Conservation (phyloP, 2,797 vertebrate genomes). For the Furcifer pardalis region DNA sequence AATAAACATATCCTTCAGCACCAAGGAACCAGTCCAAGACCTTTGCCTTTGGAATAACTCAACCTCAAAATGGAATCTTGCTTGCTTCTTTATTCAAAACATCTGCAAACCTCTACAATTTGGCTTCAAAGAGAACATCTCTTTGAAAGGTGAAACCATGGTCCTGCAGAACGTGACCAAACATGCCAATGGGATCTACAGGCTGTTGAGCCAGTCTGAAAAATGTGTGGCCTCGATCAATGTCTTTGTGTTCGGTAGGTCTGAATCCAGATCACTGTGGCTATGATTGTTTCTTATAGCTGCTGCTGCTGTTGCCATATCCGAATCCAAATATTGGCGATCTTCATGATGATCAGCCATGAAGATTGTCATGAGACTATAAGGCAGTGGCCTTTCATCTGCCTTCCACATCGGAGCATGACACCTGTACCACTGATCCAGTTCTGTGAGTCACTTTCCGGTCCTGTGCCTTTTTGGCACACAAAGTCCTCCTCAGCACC, state of each 20-base stretch:
- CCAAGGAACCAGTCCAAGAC: fast-evolving
- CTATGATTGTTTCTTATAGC: not conserved
- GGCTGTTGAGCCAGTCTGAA: not conserved
- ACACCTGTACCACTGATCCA: too few relatives aligned
- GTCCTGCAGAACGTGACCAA: not conserved
- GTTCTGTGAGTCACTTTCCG: too few relatives aligned
- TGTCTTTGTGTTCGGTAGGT: not conserved
- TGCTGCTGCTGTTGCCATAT: too few relatives aligned
- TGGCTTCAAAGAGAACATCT: not conserved
- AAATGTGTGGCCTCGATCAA: not conserved
- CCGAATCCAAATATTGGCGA: too few relatives aligned
- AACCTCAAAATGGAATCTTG: fast-evolving
- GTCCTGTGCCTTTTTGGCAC: too few relatives aligned
- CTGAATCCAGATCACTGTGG: not conserved
- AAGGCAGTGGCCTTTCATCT: too few relatives aligned
- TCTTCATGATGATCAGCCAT: too few relatives aligned
- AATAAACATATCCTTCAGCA: fast-evolving
- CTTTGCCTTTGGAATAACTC: not conserved
- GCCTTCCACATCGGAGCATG: too few relatives aligned
- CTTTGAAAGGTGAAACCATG: fast-evolving
- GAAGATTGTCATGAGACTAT: too few relatives aligned
- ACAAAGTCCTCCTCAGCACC: too few relatives aligned
- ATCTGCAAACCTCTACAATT: fast-evolving
- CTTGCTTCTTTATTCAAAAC: fast-evolving
- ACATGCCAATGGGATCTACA: not conserved